These are phyloP conservation scores for Diploscapter pachys DNA, from an alignment of 1,140 invertebrate genomes.

Conservation along the genomic window DNA sequence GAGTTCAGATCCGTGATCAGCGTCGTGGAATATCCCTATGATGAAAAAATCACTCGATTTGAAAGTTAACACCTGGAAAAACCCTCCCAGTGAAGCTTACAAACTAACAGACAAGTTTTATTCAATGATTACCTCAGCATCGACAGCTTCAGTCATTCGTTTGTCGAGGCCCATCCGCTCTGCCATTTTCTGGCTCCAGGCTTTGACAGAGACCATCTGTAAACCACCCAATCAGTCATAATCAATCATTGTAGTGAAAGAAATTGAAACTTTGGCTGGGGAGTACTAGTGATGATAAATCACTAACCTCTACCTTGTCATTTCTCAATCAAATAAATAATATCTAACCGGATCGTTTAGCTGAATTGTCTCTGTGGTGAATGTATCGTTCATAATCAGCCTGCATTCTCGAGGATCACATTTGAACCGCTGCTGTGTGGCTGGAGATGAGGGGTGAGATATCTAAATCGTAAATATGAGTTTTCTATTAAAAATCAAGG, in stretches of 20 bases:
- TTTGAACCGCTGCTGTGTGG: neutral
- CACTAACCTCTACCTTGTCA: neutral
- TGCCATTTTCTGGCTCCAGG: slow-evolving; percentile 50
- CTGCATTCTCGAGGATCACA: slow-evolving; percentile 25
- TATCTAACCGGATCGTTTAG: slow-evolving; percentile 33
- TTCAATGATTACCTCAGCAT: slow-evolving; percentile 45
- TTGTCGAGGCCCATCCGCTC: slow-evolving; percentile 46
- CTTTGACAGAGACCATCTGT: slow-evolving; percentile 47
- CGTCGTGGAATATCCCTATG: too few relatives aligned
- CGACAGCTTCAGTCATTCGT: slow-evolving; percentile 46
- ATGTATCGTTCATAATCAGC: slow-evolving; percentile 30
- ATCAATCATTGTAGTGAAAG: slow-evolving; percentile 1
- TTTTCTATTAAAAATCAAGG: too few relatives aligned
- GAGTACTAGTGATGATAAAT: neutral
- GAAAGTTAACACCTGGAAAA: too few relatives aligned
- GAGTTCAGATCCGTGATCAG: too few relatives aligned
- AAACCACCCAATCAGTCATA: slow-evolving; percentile 9
- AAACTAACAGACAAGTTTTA: neutral
- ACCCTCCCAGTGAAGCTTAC: neutral
- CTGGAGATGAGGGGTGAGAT: neutral
- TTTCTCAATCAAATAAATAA: neutral
- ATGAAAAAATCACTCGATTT: too few relatives aligned
- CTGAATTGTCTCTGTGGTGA: slow-evolving; percentile 25
- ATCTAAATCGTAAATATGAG: too few relatives aligned
- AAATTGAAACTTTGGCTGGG: neutral